phyloP scores from a whole-genome alignment of 2,888 invertebrate species.

The Rapana venosa region DNA sequence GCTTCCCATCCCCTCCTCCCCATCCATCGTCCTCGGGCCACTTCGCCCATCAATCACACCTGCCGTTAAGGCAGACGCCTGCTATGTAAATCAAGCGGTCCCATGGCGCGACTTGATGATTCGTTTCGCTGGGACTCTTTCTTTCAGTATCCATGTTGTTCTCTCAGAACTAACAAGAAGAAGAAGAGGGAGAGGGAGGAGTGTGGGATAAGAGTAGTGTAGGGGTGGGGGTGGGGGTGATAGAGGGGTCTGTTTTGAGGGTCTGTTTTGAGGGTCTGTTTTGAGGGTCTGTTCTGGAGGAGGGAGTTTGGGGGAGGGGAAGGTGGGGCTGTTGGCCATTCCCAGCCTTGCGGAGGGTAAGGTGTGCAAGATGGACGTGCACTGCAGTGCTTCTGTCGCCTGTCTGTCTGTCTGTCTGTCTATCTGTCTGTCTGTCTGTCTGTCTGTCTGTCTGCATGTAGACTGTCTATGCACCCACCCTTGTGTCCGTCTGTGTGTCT shows the following conservation, averaged over 20 bases:
- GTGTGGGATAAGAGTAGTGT: too few relatives aligned
- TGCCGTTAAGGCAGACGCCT: not conserved
- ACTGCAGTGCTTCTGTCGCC: too few relatives aligned
- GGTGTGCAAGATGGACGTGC: too few relatives aligned
- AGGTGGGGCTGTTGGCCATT: not conserved
- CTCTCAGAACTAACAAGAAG: not conserved
- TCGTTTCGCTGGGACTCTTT: not conserved
- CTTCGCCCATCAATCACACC: not conserved
- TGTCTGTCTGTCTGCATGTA: too few relatives aligned
- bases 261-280: not conserved
- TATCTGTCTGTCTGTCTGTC: too few relatives aligned
- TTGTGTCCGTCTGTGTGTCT: too few relatives aligned
- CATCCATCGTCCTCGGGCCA: not conserved
- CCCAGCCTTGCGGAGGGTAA: too few relatives aligned
- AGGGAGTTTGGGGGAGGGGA: not conserved
- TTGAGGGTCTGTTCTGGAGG: not conserved
- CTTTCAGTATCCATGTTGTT: too few relatives aligned
- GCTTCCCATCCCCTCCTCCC: not conserved
- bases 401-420: too few relatives aligned
- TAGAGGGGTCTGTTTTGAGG: too few relatives aligned
- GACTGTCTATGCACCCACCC: too few relatives aligned
- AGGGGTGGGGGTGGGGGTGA: too few relatives aligned
- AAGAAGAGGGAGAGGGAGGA: not conserved
- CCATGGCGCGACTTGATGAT: not conserved
- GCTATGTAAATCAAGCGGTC: conserved; percentile 2